Percentiles rank a stretch among this genome's conserved stretches.
These are phyloP conservation scores for Drosophila navojoa DNA, from an alignment of 1,140 invertebrate species.

Conservation along the genomic window DNA sequence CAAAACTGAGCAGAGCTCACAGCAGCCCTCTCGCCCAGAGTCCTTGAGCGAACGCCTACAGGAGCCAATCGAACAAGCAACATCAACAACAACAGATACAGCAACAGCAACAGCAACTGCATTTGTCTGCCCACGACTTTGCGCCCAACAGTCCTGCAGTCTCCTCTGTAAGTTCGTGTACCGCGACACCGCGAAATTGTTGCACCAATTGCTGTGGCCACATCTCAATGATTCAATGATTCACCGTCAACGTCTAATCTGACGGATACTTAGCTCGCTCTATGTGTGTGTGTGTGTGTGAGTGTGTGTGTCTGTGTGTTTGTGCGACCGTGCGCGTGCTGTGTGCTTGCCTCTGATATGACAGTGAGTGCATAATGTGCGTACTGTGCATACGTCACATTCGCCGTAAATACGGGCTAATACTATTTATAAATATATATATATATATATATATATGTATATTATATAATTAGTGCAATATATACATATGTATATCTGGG, in stretches of 20 bases:
- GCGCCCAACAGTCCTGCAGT: constrained; percentile 9
- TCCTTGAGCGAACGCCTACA: background rate
- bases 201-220: background rate
- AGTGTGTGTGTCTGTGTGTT: background rate
- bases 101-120: background rate
- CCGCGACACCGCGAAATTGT: background rate
- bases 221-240: constrained; percentile 16
- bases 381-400: background rate
- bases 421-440: too few relatives aligned
- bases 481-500: too few relatives aligned
- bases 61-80: background rate
- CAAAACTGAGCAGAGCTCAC: constrained; percentile 11
- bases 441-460: too few relatives aligned
- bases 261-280: background rate
- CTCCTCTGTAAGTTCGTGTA: constrained; percentile 18
- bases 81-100: background rate
- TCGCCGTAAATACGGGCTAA: background rate
- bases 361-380: background rate
- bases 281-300: background rate
- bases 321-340: background rate
- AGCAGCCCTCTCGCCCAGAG: too few relatives aligned
- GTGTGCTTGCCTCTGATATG: background rate
- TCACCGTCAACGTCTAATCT: constrained; percentile 13
- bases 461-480: too few relatives aligned
- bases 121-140: constrained; percentile 2